Evolutionary conservation across 2,113 vertebrate genomes (phyloP).

Genomic region (Mus spicilegus): DNA sequence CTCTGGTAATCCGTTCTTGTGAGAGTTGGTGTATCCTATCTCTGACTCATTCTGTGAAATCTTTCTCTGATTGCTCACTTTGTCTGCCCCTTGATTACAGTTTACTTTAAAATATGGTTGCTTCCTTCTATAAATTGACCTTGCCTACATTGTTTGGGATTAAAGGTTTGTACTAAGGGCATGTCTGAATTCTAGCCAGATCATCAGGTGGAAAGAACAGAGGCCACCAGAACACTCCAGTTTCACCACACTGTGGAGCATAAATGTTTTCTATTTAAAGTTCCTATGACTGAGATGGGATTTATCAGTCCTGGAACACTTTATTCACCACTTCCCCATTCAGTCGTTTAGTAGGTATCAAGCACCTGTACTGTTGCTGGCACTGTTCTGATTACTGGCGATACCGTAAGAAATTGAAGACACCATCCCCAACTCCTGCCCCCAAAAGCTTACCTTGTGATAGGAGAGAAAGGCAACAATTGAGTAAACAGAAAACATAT

Average conservation of each 20-base stretch:
- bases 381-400: conserved; percentile 26
- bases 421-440: not conserved
- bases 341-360: conserved; percentile 37
- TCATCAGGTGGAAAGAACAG: conserved; percentile 8
- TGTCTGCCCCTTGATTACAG: too few species aligned
- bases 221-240: not conserved
- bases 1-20: too few species aligned
- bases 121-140: too few species aligned
- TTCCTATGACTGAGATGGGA: conserved; percentile 25
- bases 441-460: conserved; percentile 18
- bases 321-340: not conserved
- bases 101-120: too few species aligned
- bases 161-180: too few species aligned
- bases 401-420: conserved; percentile 37
- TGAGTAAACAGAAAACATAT: conserved; percentile 29
- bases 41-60: too few species aligned
- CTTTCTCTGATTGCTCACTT: too few species aligned
- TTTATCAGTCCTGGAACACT: conserved; percentile 33
- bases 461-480: not conserved
- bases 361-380: conserved; percentile 29
- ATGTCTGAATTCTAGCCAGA: too few species aligned
- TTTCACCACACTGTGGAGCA: not conserved
- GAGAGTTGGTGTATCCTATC: too few species aligned
- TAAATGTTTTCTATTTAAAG: conserved; percentile 54
- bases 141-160: too few species aligned